Base-by-base conservation (phyloP, 2,797 vertebrate species). In the Siniperca scherzeri region DNA sequence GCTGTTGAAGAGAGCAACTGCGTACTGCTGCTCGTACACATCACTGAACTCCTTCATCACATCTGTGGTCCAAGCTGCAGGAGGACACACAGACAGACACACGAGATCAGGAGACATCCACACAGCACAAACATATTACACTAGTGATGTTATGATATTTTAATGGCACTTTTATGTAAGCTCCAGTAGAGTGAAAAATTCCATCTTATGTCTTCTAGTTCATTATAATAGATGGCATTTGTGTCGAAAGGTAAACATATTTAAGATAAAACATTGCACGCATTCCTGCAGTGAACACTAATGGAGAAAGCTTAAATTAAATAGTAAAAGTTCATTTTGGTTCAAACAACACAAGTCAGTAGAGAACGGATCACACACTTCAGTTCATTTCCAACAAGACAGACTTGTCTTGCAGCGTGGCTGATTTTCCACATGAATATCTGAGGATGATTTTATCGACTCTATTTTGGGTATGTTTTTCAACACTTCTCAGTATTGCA, bases 1-100 rank as follows among this genome's bases (percentile, higher is more conserved):
- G 3, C 95, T 97, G 94, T 97, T 98, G 95, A 99, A 99, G 74
- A 99, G 97, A 0, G 98, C 97, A 0, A 99, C 97, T 0, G 97
- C 96, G 2, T 97, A 98, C 90, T 99, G 98, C 92, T 98, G 96
- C 93, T 95, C 87, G 0, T 97, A 99, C 77, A 97, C 91, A 0
- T 59, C 89, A 25, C 96, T 87, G 30, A 99, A 99, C 78, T 98
- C 96, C 2, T 80, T 90, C 93, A 98, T 96, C 89, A 98, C 95
- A 50, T 93, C 94, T 50, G 90, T 84, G 0, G 98, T 98, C 74
- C 84, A 96, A 85, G 94, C 98, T 99, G 95, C 84, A 0, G 92
- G 87, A 88, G 0, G 8, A 42, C 60, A 78, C 60, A 80, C 46
- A 81, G 6, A 70, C 25, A 82, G 12, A 82, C n/a, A 74, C n/a